These are phyloP conservation scores for Centropyge bicolor DNA, from an alignment of 2,797 vertebrate genomes.

Conservation along the genomic window DNA sequence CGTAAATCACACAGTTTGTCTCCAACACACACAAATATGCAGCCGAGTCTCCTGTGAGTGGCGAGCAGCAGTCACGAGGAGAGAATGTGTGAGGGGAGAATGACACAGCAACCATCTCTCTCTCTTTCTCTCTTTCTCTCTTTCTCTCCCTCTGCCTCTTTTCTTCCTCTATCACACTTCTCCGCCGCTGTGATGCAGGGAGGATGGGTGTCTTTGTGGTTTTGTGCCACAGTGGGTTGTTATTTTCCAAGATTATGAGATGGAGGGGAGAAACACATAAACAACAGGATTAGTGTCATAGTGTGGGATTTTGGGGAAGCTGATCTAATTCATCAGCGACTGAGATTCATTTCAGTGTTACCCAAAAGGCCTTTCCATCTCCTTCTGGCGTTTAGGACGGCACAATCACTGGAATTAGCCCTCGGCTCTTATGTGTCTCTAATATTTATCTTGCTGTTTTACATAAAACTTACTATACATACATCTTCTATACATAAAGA, in stretches of 20 bases:
- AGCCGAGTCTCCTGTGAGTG: constrained; percentile 36
- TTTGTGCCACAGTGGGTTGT: constrained; percentile 39
- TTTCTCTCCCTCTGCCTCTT: constrained; percentile 15
- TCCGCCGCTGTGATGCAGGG: constrained; percentile 4
- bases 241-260: constrained; percentile 62
- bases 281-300: constrained; percentile 60
- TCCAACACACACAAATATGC: neutral
- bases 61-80: constrained; percentile 60
- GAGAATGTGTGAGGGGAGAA: constrained; percentile 46
- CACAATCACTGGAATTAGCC: neutral
- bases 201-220: constrained; percentile 18
- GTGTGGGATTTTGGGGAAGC: constrained; percentile 43
- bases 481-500: neutral
- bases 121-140: too few relatives aligned
- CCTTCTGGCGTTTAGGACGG: constrained; percentile 1
- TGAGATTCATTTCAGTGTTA: constrained; percentile 30
- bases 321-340: constrained; percentile 47
- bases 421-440: neutral
- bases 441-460: constrained; percentile 1
- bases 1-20: constrained; percentile 10
- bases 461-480: neutral
- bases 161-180: neutral
- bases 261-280: constrained; percentile 42
- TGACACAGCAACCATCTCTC: constrained; percentile 57
- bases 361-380: constrained; percentile 30